Base-by-base conservation (phyloP, 1,140 invertebrate species). In the Rhyacophila brunnea region DNA sequence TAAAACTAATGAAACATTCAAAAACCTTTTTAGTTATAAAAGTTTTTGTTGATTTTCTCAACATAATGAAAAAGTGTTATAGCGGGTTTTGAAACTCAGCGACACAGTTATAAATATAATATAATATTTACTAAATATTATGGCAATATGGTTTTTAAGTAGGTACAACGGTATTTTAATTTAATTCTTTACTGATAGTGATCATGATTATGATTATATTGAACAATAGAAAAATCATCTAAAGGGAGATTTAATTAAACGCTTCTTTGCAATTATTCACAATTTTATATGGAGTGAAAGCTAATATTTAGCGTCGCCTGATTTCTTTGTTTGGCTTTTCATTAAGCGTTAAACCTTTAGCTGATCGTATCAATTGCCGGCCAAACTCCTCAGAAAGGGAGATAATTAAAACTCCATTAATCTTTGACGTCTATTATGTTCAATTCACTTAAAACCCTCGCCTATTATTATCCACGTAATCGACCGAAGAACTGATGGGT, bases 341-440 rank as follows among this genome's bases (percentile, higher is more conserved):
- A 19, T 34, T 28, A 10, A 2, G 43, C 28, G 46, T 46, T 40
- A 47, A 47, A 40, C 53, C 38, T 45, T 55, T 43, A 19, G 34
- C 20, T 32, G 57, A 60, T 58, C 50, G 51, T 56, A 64, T 64
- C 62, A 44, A 63, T 54, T 35, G 55, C 44, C 45, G 38, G 46
- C 14, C 38, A 35, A 50, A 51, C 46, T 36, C 56, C 36, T 49
- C 23, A 36, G 62, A 57, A 64, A 60, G 57, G 62, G 44, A 55
- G 56, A 58, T 64, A 64, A 64, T 64, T 64, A 64, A 64, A 64
- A 64, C 47, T 13, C 62, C 58, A 64, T 64, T 64, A 64, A 64
- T 64, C 62, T 64, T 60, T 60, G 40, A 44, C 48, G 54, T 60
- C 62, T 58, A 64, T 64, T 64, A 64, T 64, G 58, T 46, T 64